Percentiles rank a stretch among this genome's conserved stretches.
phyloP scores from a whole-genome alignment of 2,113 vertebrate species.

The Acrocephalus arundinaceus region DNA sequence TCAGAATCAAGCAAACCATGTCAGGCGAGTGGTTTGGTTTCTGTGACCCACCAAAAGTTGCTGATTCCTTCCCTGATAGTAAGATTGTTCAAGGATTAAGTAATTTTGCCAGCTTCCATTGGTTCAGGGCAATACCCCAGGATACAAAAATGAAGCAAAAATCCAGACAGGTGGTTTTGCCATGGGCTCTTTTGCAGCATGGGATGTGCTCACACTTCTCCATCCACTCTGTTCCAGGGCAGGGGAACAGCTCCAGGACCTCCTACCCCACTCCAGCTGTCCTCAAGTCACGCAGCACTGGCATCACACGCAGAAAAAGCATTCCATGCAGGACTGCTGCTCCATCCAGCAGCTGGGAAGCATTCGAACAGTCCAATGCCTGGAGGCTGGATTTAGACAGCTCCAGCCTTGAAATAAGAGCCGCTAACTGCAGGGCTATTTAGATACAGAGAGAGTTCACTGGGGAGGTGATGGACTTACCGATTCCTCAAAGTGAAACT shows the following conservation, averaged over 20 bases:
- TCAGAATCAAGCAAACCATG: not conserved
- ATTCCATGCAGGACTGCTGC: not conserved
- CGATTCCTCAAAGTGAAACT: not conserved
- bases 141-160: not conserved
- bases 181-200: fast-evolving
- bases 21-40: not conserved
- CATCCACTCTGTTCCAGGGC: not conserved
- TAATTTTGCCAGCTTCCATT: not conserved
- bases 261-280: not conserved
- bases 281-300: not conserved
- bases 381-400: slow-evolving; percentile 31
- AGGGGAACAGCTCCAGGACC: not conserved
- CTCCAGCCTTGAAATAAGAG: slow-evolving; percentile 48
- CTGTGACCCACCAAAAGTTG: not conserved
- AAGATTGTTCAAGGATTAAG: not conserved
- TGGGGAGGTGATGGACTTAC: slow-evolving; percentile 23
- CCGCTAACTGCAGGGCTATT: not conserved
- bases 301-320: not conserved
- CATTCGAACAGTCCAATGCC: not conserved
- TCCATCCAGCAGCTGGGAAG: slow-evolving; percentile 1
- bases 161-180: not conserved
- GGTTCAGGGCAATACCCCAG: not conserved
- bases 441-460: slow-evolving; percentile 31
- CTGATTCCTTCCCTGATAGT: not conserved
- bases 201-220: not conserved